Evolutionary conservation across 1,140 invertebrate genomes (phyloP).

Genomic region (Caenorhabditis inopinata): DNA sequence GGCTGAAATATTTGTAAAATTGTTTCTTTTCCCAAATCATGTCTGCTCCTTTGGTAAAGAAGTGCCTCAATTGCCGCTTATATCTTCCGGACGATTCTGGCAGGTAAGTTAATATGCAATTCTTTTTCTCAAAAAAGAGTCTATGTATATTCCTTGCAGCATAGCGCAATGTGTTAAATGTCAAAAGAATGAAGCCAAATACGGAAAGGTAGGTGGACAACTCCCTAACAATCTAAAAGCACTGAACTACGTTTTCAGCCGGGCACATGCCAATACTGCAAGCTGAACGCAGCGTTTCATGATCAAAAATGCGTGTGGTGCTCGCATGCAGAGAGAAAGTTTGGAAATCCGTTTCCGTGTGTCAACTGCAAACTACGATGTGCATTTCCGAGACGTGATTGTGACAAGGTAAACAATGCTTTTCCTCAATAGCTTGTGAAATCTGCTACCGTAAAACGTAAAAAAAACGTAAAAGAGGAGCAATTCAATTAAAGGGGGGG

Average conservation of each 20-base stretch:
- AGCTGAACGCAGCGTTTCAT: constrained; percentile 1
- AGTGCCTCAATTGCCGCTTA: not conserved
- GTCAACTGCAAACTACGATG: not conserved
- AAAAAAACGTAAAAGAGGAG: too few species aligned
- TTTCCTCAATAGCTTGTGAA: too few species aligned
- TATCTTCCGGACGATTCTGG: not conserved
- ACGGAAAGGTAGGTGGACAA: not conserved
- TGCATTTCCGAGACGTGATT: not conserved
- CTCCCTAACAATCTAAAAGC: not conserved
- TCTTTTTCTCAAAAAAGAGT: not conserved
- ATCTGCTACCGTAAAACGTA: too few species aligned
- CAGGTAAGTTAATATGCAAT: not conserved
- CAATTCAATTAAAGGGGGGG: too few species aligned
- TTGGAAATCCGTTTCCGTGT: not conserved
- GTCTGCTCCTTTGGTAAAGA: not conserved
- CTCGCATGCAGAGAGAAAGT: constrained; percentile 2
- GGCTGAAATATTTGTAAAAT: not conserved
- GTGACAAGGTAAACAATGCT: constrained; percentile 14
- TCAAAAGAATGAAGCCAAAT: not conserved
- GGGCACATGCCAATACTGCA: not conserved
- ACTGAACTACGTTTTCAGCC: not conserved
- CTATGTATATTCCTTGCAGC: not conserved
- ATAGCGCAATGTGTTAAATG: not conserved
- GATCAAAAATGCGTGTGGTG: constrained; percentile 18
- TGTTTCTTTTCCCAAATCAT: not conserved